Evolutionary conservation across 2,113 vertebrate species (phyloP).

Genomic region (Taxidea taxus): DNA sequence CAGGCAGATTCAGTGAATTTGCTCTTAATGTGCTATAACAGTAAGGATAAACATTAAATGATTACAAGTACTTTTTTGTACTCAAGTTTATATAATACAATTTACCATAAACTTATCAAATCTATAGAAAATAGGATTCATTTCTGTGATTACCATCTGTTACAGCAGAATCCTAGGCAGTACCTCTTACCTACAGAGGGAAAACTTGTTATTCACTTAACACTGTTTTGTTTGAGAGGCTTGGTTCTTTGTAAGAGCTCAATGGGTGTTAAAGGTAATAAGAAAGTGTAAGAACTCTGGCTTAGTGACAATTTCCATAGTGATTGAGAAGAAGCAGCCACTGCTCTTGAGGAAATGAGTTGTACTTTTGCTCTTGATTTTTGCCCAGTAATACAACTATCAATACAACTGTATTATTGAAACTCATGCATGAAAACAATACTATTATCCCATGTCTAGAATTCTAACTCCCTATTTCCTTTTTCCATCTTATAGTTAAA

Average conservation of each 20-base stretch:
- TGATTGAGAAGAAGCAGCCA: neutral
- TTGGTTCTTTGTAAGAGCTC: neutral
- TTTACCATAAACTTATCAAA: neutral
- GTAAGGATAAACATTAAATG: neutral
- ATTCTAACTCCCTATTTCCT: neutral
- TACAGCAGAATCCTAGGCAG: neutral
- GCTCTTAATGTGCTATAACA: neutral
- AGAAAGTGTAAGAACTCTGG: neutral
- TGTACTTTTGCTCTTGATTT: neutral
- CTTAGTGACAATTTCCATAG: neutral
- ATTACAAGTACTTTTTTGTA: neutral
- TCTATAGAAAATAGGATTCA: neutral
- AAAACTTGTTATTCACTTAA: neutral
- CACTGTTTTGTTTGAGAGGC: neutral
- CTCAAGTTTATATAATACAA: neutral
- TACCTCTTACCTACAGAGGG: neutral
- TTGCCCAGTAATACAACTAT: neutral
- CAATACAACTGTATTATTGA: neutral
- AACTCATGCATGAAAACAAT: neutral
- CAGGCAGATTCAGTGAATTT: neutral
- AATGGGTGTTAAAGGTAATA: neutral
- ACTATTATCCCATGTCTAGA: neutral
- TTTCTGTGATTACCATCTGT: neutral
- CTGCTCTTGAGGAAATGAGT: neutral
- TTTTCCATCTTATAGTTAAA: neutral